A percentile compares a stretch with the other conserved stretches of the same genome.
Conservation (phyloP, 2,888 invertebrate species). For the Drosophila pegasa region DNA sequence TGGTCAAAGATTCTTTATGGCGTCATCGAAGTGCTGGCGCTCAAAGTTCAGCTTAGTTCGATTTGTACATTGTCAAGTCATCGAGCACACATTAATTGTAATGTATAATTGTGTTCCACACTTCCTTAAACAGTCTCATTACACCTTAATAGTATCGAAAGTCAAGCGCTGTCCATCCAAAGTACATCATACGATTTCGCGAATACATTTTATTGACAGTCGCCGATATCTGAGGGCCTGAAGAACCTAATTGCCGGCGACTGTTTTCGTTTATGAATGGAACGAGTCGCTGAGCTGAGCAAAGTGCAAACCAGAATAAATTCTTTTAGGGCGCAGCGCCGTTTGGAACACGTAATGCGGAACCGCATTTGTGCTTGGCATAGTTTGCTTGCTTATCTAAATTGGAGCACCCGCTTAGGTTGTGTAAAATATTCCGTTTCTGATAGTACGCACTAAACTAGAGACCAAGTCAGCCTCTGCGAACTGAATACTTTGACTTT, state of each 20-base stretch:
- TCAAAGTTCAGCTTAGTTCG: slow-evolving; percentile 26
- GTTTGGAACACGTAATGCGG: slow-evolving; percentile 6
- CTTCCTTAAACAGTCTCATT: slow-evolving; percentile 10
- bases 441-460: slow-evolving; percentile 19
- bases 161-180: slow-evolving; percentile 29
- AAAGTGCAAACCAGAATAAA: slow-evolving; percentile 40
- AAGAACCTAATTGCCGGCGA: slow-evolving; percentile 9
- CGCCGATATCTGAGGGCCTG: too few species aligned
- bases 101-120: not conserved
- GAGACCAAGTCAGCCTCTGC: not conserved
- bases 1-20: slow-evolving; percentile 32
- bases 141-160: slow-evolving; percentile 26
- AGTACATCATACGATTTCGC: slow-evolving; percentile 38
- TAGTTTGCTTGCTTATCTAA: slow-evolving; percentile 40
- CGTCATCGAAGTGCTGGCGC: slow-evolving; percentile 28
- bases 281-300: slow-evolving; percentile 22
- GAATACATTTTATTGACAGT: slow-evolving; percentile 8
- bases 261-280: slow-evolving; percentile 48
- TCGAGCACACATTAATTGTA: slow-evolving; percentile 24
- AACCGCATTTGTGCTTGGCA: slow-evolving; percentile 47
- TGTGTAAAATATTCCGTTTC: slow-evolving; percentile 15
- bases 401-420: slow-evolving; percentile 33
- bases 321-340: not conserved
- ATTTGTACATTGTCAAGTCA: slow-evolving; percentile 41
- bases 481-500: slow-evolving; percentile 6